Conservation (phyloP, 2,888 invertebrate species). For the Polymixis lichenea region DNA sequence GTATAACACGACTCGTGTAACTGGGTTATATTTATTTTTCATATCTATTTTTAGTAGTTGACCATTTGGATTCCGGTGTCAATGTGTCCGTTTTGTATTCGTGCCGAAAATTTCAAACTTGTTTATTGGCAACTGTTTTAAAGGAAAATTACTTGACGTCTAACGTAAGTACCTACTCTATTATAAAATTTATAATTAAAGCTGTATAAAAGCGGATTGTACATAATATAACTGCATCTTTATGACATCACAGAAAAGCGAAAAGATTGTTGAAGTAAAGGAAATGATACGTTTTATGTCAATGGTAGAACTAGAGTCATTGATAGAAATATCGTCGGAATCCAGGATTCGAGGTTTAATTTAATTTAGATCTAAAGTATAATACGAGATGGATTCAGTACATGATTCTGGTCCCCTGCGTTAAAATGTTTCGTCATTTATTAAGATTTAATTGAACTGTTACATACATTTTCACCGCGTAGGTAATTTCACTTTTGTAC, state of each 20-base stretch:
- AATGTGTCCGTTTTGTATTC: slow-evolving; percentile 51
- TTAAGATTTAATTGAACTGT: no score
- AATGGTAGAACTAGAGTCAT: neutral
- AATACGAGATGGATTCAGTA: no score
- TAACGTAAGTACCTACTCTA: neutral
- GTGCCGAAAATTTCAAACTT: slow-evolving; percentile 58
- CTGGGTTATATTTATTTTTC: slow-evolving; percentile 67
- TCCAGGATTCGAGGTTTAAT: neutral
- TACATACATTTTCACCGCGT: no score
- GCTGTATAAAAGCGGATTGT: neutral
- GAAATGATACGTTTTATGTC: no score
- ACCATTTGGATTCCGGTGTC: slow-evolving; percentile 60
- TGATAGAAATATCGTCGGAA: neutral
- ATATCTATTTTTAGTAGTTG: slow-evolving; percentile 63
- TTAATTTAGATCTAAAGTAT: neutral
- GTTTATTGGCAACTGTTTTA: slow-evolving; percentile 4
- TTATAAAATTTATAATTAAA: neutral
- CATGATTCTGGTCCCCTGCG: no score
- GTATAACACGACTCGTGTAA: slow-evolving; percentile 46
- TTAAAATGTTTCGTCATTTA: no score
- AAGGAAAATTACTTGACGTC: slow-evolving; percentile 9
- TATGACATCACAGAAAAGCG: neutral
- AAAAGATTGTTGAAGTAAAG: neutral
- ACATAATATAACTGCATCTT: neutral
- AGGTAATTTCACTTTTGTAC: no score